Base-by-base conservation (phyloP, 2,113 vertebrate genomes). In the Mesitornis unicolor region DNA sequence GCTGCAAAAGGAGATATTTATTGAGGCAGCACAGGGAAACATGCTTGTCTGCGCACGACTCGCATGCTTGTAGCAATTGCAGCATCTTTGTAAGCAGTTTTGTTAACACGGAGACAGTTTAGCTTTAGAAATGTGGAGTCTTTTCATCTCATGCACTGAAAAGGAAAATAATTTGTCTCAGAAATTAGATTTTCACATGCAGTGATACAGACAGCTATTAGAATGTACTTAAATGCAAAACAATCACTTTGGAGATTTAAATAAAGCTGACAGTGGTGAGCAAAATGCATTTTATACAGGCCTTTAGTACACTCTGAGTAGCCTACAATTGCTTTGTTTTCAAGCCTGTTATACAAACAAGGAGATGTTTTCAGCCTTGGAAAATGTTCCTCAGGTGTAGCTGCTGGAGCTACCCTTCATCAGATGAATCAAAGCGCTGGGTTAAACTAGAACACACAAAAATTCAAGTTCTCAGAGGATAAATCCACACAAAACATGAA, bases 31-130 rank as follows among this genome's bases (percentile, higher is more conserved):
- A 2, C 24, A 24, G 64, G 59, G 43, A 43, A 20, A 17, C 15
- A 43, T 24, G 29, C 9, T 78, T 2, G 8, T 10, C 18, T 2
- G 31, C 2, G 0, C 65, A 12, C 0, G 1, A 10, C 43, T 31
- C 6, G 1, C 50, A 16, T 6, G 69, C 33, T 20, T 15, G 75
- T 3, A 81, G 84, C 50, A 15, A 17, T 7, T 3, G 54, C 87
- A 84, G 80, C 84, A 1, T 11, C 78, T 69, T 6, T 33, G 80
- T 29, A 10, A 79, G 63, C 35, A 22, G 63, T 16, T 65, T 13
- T 48, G 84, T 11, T 18, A 63, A 3, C 69, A 50, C 2, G 0
- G 31, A n/a, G 42, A 13, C 22, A n/a, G 51, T 26, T 56, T 10
- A 53, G 68, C 59, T 65, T 28, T 33, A 7, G 31, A 53, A 38